Evolutionary conservation across 2,797 vertebrate genomes (phyloP), one percentile per base, ranked within the genome.

Genomic region (Chrysocyon brachyurus): DNA sequence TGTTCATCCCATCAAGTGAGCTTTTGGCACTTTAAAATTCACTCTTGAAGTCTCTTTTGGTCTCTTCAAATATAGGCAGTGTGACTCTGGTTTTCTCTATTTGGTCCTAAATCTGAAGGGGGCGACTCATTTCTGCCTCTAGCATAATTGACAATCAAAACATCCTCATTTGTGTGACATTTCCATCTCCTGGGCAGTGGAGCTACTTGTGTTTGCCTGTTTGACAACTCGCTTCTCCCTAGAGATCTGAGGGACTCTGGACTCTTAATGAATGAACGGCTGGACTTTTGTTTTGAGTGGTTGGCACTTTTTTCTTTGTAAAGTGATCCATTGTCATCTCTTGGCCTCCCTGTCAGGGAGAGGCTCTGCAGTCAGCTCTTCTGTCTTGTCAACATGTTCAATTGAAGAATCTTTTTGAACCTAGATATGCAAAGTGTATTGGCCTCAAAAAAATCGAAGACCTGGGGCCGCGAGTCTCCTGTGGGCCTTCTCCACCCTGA

Each of bases 401-500:
- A 3, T 8, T 46, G 79, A 83, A 59, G 11, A 16, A 61, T 82
- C 12, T 40, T 87, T 97, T 19, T 78, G 87, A 92, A 15, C 73
- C 57, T 28, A 21, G 68, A 68, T 68, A 72, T n/a, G 49, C 63
- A 36, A 88, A 84, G 59, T 70, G 73, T 68, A 86, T 91, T 92
- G 86, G 75, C 89, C 70, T 90, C 66, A 49, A 77, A 75, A 33
- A 64, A 64, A 24, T 49, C 17, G 19, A 59, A 87, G 82, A 78
- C 63, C 46, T 87, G 33, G 52, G 36, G 8, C 77, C 83, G 12
- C 52, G 36, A 12, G 22, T 63, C 56, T 95, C n/a, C 81, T 19
- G 0, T 95, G 93, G 75, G 36, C 64, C 83, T 59, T 86, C 82
- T 75, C 31, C 88, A 96, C 88, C 16, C 97, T 26, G 90, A 92